Base-by-base conservation (phyloP, 2,888 invertebrate genomes). In the Pogonocherus hispidulus region DNA sequence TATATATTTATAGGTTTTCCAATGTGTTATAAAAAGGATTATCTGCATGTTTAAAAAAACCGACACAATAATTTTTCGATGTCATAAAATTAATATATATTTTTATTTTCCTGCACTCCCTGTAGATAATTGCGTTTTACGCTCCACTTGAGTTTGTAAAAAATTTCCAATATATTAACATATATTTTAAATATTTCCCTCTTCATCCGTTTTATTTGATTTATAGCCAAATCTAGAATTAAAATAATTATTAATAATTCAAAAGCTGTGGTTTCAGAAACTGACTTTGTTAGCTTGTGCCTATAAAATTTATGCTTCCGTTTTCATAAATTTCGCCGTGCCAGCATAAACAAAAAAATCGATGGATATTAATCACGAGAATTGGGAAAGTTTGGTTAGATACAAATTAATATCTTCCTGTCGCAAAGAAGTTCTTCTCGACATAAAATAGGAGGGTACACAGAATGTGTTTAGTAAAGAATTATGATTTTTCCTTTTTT, bases 371-470 rank as follows among this genome's bases (percentile, higher is more conserved):
- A 41, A 41, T 41, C 41, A 41, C 14, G n/a, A 11, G 16, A 16
- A 41, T 41, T 41, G 41, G 41, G 6, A 41, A 41, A 41, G 41
- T 41, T 41, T 41, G 2, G 6, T 14, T 14, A 16, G 41, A 41
- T 41, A 41, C n/a, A 41, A 41, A 41, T 41, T 41, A 41, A 41
- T 41, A 41, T 41, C 41, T 41, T 41, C 41, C 41, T 41, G 41
- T 6, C 2, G n/a, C n/a, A 41, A 41, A 41, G 16, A 14, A 41
- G 5, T 5, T 32, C 8, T 6, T 23, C 4, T 23, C 23, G 6
- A 9, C 11, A 32, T 32, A 32, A 9, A 32, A 0, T 32, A 32
- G 32, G 11, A 32, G n/a, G n/a, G n/a, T n/a, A n/a, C n/a, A n/a
- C n/a, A n/a, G n/a, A n/a, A n/a, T n/a, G n/a, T n/a, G n/a, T n/a